phyloP scores from a whole-genome alignment of 2,113 vertebrate species.

The Sus scrofa region DNA sequence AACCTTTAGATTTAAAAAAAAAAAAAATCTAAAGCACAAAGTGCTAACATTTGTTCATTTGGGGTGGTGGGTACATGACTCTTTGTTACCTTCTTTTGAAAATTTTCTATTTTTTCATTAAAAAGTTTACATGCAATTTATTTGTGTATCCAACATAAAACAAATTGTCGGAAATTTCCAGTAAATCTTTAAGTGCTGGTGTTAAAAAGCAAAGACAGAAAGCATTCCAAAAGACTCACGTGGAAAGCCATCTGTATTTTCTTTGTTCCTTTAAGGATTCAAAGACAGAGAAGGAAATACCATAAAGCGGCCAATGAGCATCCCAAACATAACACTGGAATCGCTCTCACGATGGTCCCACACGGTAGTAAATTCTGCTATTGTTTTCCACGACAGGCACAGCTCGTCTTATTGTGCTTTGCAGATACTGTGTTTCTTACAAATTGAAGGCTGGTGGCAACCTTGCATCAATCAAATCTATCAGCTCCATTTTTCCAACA shows the following conservation, averaged over 20 bases:
- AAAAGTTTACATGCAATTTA: background rate
- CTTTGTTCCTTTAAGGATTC: background rate
- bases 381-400: background rate
- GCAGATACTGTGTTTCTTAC: background rate
- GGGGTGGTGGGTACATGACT: background rate
- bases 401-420: background rate
- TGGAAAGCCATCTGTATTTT: background rate
- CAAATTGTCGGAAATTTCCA: background rate
- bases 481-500: background rate
- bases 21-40: background rate
- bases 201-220: background rate
- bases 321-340: background rate
- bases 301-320: background rate
- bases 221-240: background rate
- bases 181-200: background rate
- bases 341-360: background rate
- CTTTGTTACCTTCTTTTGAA: background rate
- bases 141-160: background rate
- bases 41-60: background rate
- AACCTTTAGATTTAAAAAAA: no score
- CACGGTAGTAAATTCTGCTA: background rate
- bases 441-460: background rate
- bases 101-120: background rate
- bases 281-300: background rate
- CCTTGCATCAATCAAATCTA: background rate